phyloP scores from a whole-genome alignment of 2,113 vertebrate genomes.

The Myotis brandtii region DNA sequence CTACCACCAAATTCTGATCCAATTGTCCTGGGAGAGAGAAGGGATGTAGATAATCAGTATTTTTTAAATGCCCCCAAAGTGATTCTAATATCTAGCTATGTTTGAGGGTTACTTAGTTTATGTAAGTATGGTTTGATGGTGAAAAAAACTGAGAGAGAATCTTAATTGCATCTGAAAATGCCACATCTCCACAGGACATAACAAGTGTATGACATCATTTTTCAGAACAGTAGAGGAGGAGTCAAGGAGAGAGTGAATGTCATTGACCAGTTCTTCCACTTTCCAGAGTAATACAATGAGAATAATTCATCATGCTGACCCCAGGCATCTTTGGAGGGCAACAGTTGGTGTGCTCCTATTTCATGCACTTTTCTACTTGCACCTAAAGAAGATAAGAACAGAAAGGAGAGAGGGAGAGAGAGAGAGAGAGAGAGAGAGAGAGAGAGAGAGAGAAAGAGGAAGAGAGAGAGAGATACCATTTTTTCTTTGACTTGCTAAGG shows the following conservation, averaged over 20 bases:
- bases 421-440: too few relatives aligned
- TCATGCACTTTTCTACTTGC: neutral
- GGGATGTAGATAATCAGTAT: neutral
- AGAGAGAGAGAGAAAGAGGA: too few relatives aligned
- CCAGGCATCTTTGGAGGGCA: neutral
- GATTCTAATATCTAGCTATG: neutral
- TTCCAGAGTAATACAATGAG: neutral
- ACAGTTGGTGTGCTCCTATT: neutral
- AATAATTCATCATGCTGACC: neutral
- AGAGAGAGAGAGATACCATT: neutral
- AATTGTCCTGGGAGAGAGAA: neutral
- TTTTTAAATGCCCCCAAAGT: neutral
- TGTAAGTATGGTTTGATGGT: neutral
- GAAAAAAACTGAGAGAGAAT: conserved; percentile 7
- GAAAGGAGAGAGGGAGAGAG: neutral
- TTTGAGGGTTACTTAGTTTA: conserved; percentile 8
- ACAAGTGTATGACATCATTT: neutral
- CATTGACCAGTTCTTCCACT: neutral
- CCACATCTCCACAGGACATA: neutral
- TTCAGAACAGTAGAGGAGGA: neutral
- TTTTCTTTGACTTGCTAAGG: neutral
- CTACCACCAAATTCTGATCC: neutral
- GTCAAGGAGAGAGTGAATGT: neutral
- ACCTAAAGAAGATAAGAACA: conserved; percentile 6
- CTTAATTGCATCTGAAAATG: conserved; percentile 20